A percentile compares a stretch with the other conserved stretches of the same genome.
Conservation (phyloP, 2,888 invertebrate species). For the Chrysotoxum bicinctum region DNA sequence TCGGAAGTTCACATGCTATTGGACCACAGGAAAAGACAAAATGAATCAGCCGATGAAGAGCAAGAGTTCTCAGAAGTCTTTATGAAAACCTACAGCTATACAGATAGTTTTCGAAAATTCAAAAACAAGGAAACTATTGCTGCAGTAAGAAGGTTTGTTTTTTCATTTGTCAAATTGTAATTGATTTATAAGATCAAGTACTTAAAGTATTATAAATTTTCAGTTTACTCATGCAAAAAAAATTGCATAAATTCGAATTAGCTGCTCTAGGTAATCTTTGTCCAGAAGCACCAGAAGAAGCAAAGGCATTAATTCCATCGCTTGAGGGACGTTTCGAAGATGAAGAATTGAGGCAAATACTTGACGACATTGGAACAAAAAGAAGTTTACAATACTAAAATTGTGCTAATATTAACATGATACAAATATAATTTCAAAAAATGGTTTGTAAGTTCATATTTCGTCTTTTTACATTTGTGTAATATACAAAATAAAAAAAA, state of each 20-base stretch:
- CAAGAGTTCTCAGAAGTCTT: constrained; percentile 99
- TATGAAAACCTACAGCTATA: constrained; percentile 98
- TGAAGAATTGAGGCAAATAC: constrained; percentile 96
- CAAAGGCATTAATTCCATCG: constrained; percentile 98
- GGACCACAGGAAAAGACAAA: constrained; percentile 98
- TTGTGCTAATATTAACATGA: neutral
- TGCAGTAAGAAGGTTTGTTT: constrained; percentile 92
- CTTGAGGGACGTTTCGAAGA: constrained; percentile 98
- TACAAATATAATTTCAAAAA: neutral
- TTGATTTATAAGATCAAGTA: neutral
- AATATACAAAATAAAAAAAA: neutral
- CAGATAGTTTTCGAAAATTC: constrained; percentile 97
- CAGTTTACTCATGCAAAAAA: constrained; percentile 95
- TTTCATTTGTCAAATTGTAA: neutral
- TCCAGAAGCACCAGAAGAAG: constrained; percentile 99
- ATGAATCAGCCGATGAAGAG: constrained; percentile 98
- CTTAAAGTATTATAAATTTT: neutral
- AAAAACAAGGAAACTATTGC: constrained; percentile 99
- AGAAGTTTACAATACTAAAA: constrained; percentile 96
- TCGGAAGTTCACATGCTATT: constrained; percentile 98
- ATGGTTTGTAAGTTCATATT: neutral
- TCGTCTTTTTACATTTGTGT: neutral
- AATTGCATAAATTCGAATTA: constrained; percentile 98
- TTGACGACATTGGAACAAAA: constrained; percentile 99
- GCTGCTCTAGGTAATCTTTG: constrained; percentile 99